Base-by-base conservation (phyloP, 2,113 vertebrate species). In the Hepsetus odoe region DNA sequence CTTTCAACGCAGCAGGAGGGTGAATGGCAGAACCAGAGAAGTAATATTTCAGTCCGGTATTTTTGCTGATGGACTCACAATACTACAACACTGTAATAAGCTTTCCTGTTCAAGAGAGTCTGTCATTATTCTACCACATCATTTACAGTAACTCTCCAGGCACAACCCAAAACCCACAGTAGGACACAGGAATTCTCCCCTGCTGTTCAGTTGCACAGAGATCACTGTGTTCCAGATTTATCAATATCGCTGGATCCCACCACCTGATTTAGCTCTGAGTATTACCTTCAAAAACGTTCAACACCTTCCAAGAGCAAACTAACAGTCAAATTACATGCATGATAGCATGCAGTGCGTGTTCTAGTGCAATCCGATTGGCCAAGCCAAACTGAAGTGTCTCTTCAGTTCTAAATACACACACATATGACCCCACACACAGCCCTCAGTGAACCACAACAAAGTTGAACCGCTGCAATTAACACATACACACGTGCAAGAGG, bases 131-230 rank as follows among this genome's bases (percentile, higher is more conserved):
- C 22, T 8, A 75, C 49, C 61, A 42, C 74, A 66, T 76, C 30
- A 76, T 66, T 76, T 55, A 28, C 74, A 51, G 62, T 38, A 76
- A 55, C 32, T 64, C 18, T 26, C 32, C 74, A 65, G 35, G 61
- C n/a, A 65, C 59, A 55, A 53, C n/a, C 20, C 24, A 61, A 73
- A 59, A 74, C 58, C 56, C 46, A 4, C 30, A 11, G 51, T 8
- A 22, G 26, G 28, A 65, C 44, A 30, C n/a, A 65, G 1, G 51
- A 32, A n/a, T 44, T 61, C 8, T n/a, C 30, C 28, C 18, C 11
- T 55, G 20, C 49, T 53, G 35, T 58, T 56, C n/a, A 58, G 14
- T 58, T 9, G 33, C 30, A 71, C 22, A 55, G 51, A 35, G 61
- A 65, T 33, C 18, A 38, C 18, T 38, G 18, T 61, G 35, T 59